Base-by-base conservation (phyloP, 2,888 invertebrate species). In the Eupithecia tripunctaria region DNA sequence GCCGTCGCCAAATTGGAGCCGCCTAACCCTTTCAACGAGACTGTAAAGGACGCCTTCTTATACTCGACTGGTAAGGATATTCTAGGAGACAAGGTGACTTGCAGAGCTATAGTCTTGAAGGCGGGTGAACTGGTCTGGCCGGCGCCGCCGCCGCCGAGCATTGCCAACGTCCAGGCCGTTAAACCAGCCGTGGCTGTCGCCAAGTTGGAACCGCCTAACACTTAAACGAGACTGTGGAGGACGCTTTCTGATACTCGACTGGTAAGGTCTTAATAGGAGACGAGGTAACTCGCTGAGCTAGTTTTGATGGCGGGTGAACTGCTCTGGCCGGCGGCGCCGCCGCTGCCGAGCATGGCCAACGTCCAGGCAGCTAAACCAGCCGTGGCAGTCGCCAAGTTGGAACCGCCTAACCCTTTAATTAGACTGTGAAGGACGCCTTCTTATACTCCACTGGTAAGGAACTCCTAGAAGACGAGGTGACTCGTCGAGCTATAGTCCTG, bases 401-500 rank as follows among this genome's bases (percentile, higher is more conserved):
- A 91, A 59, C 91, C 93, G 14, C 95, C 95, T 0, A 96, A 95
- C 85, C 97, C 97, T 21, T 98, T 88, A 95, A 95, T 78, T 95
- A 95, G 32, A 97, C 97, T 0, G 84, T 97, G 73, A 96, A 96
- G 82, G 96, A 96, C 82, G 93, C 96, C 14, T 92, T 97, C 79
- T 83, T 96, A 67, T 96, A 96, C 83, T 96, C 97, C 12, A 95
- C 96, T 77, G 97, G 97, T 96, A 89, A 81, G 32, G 5, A 32
- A 72, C 96, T 98, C 89, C 89, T 98, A 74, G 96, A 97, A 79
- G 98, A 98, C 89, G 98, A 98, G 88, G 98, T 98, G 68, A 96
- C 97, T 0, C 95, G 98, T 32, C 98, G 98, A 0, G 96, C 97
- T 66, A 97, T 98, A 77, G 95, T 98, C 62, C 92, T 98, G 60